Base-by-base conservation (phyloP, 2,113 vertebrate species). In the Tylochromis polylepis region DNA sequence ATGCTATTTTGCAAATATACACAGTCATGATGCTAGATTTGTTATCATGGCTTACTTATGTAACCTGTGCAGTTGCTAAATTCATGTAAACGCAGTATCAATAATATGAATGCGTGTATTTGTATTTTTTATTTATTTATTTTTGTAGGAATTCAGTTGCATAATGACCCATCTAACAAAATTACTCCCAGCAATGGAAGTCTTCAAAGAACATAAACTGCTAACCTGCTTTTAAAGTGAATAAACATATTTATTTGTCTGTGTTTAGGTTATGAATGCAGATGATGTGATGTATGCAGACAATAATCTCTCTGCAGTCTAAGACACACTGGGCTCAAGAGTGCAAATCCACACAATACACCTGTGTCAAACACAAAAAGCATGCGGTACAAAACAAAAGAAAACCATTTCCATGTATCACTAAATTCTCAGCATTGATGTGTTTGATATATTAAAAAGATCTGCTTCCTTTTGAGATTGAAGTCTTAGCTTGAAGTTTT, bases 281-380 rank as follows among this genome's bases (percentile, higher is more conserved):
- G 85, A 90, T 9, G 83, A 91, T 6, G 87, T 93, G 38, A 36
- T 94, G 88, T 94, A 93, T 24, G 88, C 91, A 5, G 91, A 92
- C 1, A 38, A 92, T 6, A 20, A 65, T 67, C 24, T 86, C 15
- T 87, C 85, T 0, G 16, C 2, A 3, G 57, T 5, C 11, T n/a
- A 56, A 3, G 65, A 62, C 10, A 6, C 6, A 20, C 29, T 65
- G 5, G 27, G 22, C 55, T 58, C 36, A 16, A 7, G 83, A 83
- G 14, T 36, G n/a, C 0, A 27, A 93, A 11, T 16, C 58, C 43
- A 91, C 92, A 22, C 93, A 92, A 46, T 87, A 94, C 2, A 83
- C 91, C 38, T 70, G 86, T 22, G 11, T 95, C 31, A 84, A 11
- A 20, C 82, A 85, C 22, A 24, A 62, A 36, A 88, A 82, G 9